Base-by-base conservation (phyloP, 1,140 invertebrate genomes). In the Vanessa tameamea region DNA sequence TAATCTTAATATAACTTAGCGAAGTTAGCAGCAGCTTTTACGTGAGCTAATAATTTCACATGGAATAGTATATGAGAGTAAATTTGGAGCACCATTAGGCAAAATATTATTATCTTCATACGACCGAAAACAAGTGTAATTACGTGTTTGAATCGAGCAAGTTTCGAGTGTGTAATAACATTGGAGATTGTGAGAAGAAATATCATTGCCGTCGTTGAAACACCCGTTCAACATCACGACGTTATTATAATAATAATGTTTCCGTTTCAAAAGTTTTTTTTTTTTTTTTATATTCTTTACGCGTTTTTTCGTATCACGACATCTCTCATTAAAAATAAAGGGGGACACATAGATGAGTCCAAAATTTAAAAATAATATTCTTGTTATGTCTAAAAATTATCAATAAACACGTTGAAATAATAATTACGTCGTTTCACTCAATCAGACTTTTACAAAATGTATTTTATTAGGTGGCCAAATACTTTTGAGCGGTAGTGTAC, bases 41-140 rank as follows among this genome's bases (percentile, higher is more conserved):
- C 57, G 43, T 57, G 53, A 57, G 16, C 8, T 47, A 59, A 67
- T 48, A 73, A 73, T 55, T 68, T 75, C 69, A 75, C 43, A 75
- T 26, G 73, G 73, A 70, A 76, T 76, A 68, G 55, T 76, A 76
- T 72, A 76, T 76, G 69, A 68, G 69, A 72, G 50, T 77, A 76
- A 78, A 76, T 76, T 79, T 76, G 57, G 47, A 74, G 79, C 69
- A 66, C 72, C 76, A 76, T 80, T 78, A 80, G 69, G 66, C 76
- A 76, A 76, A 78, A 78, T 80, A 80, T 78, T 80, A 80, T 80
- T 76, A 76, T 80, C 78, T 78, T 26, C 74, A 63, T 72, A 76
- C 72, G 79, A 78, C 71, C 79, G 76, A 69, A 76, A 80, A 78
- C 79, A 80, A 80, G 76, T 76, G 75, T 80, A 80, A 78, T 80